phyloP scores from a whole-genome alignment of 2,888 invertebrate species.

The Synanthedon formicaeformis region DNA sequence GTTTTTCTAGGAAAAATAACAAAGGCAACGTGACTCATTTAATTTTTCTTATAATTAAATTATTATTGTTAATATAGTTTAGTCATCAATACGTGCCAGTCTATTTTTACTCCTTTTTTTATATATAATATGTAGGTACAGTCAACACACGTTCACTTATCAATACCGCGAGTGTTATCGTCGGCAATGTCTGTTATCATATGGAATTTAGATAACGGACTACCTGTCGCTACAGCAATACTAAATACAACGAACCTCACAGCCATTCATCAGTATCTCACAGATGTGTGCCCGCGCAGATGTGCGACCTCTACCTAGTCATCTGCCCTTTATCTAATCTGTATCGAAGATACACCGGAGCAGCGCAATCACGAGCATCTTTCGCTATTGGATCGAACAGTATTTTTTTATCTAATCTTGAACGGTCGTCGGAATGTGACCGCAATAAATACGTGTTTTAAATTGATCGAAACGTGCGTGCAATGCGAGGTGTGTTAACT shows the following conservation, averaged over 20 bases:
- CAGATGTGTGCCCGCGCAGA: slow-evolving; percentile 24
- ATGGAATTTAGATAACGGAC: slow-evolving; percentile 25
- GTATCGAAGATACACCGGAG: slow-evolving; percentile 34
- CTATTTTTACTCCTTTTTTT: not conserved
- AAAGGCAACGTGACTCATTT: no score
- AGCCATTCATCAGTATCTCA: slow-evolving; percentile 18
- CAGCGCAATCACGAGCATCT: slow-evolving; percentile 48
- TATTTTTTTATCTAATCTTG: slow-evolving; percentile 29
- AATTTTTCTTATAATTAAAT: no score
- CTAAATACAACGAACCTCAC: slow-evolving; percentile 6
- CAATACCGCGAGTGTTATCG: slow-evolving; percentile 24
- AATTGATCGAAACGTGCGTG: not conserved
- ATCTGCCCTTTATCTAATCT: slow-evolving; percentile 40
- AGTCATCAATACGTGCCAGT: no score
- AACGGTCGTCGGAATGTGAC: slow-evolving; percentile 25
- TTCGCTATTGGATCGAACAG: slow-evolving; percentile 30
- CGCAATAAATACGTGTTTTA: slow-evolving; percentile 3
- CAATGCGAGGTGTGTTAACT: slow-evolving; percentile 2
- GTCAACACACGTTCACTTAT: slow-evolving; percentile 19
- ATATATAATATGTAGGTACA: not conserved
- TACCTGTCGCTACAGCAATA: slow-evolving; percentile 24
- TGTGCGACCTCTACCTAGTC: slow-evolving; percentile 26
- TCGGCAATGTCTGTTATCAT: slow-evolving; percentile 34
- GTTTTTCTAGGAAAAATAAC: no score
- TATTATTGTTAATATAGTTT: no score